Evolutionary conservation across 2,888 invertebrate species (phyloP), one percentile per base, ranked within the genome.

Genomic region (Sclerodermus sp.): DNA sequence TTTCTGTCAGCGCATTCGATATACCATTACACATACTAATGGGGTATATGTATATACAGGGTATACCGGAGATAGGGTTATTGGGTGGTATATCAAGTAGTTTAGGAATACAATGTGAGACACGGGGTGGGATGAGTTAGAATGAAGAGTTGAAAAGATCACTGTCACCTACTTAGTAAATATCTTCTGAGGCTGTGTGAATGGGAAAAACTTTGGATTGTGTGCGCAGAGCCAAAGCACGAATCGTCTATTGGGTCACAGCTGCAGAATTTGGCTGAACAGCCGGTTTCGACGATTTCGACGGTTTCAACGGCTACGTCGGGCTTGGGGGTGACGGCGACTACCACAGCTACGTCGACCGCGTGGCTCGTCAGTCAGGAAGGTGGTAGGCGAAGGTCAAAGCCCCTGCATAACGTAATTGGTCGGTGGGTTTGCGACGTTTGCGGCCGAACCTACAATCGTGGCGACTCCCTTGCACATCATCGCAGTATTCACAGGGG

Each of bases 401-500:
- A 73, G 66, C 71, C 69, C 49, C 68, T 73, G 51, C 76, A 73
- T 63, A 74, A 76, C 62, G 72, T 70, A 55, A 72, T 58, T 61
- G 74, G 73, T 66, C 74, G 77, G 55, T 77, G 75, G 76, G 72
- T 74, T 51, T 80, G 80, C 68, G 73, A 79, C 67, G 76, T 79
- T 60, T 80, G 80, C 63, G 78, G 78, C 58, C 79, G 77, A 63
- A 68, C 64, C 61, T 80, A 79, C 71, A 76, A 68, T 66, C 78
- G 79, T 55, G 76, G 76, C 41, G 77, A 79, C 64, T 78, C 78
- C 51, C 67, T 79, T 44, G 74, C 79, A 45, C 78, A 79, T 55
- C 80, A 80, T 62, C 77, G 76, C 62, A 78, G 78, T 63, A 74
- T 79, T 64, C 80, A 80, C 67, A 74, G 76, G 64, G 79, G 78